Evolutionary conservation across 2,797 vertebrate genomes (phyloP), one percentile per base, ranked within the genome.

Genomic region (Mallotus villosus): DNA sequence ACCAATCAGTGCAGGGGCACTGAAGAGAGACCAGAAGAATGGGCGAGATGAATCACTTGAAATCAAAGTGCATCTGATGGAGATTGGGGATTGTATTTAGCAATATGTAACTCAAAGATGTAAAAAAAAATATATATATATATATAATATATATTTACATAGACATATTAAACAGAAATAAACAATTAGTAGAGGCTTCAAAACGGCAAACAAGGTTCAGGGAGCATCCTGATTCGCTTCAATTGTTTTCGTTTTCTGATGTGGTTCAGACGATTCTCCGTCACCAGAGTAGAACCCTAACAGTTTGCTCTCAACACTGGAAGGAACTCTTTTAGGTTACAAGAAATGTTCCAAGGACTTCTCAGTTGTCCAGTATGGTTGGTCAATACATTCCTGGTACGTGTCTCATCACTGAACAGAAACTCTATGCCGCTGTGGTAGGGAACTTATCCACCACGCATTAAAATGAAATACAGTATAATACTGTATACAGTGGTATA

Each of bases 21-120:
- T 74, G 55, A 63, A 8, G 21, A 68, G 25, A 68, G 41, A 62
- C 14, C 5, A 49, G 19, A 37, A 22, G 16, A 55, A 75, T 32
- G n/a, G 24, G 24, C 32, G 24, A 60, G 19, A 62, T n/a, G 14
- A 34, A 70, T 71, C 21, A 60, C 7, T 67, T 59, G 49, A 61
- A 77, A 74, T 70, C 59, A 46, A 58, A 55, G 9, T n/a, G 41
- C 22, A 32, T 6, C 64, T 64, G 4, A 60, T 11, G 74, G 68
- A 74, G 12, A 81, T 72, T 27, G 70, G 76, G 22, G 58, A 22
- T 16, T 49, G 46, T 17, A 46, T 46, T 46, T 25, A 66, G 37
- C 14, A 66, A 66, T 60, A 65, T 49, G 32, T 24, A 46, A 7
- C 21, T 49, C 37, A 17, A 25, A 24, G 16, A 66, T 51, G 6